These are phyloP conservation scores for Aplocera efformata DNA, from an alignment of 2,888 invertebrate genomes.

Conservation along the genomic window DNA sequence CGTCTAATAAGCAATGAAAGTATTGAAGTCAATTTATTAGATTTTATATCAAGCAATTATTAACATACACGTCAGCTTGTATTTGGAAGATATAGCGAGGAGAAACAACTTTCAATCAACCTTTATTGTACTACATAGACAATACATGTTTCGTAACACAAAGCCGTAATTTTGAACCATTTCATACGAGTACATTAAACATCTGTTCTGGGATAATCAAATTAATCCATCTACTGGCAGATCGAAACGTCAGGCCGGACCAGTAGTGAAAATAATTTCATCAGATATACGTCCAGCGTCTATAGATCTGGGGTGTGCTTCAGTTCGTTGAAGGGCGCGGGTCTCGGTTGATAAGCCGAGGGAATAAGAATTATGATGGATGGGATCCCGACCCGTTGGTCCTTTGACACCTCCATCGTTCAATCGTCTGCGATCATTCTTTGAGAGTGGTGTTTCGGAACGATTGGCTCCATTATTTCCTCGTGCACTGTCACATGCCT, in stretches of 20 bases:
- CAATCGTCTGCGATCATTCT: slow-evolving; percentile 70
- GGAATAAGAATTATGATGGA: slow-evolving; percentile 66
- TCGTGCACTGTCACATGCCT: slow-evolving; percentile 39
- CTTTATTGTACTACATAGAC: too few species aligned
- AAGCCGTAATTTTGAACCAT: slow-evolving; percentile 5
- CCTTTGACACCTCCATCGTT: slow-evolving; percentile 73
- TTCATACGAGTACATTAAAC: slow-evolving; percentile 40
- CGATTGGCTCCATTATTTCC: slow-evolving; percentile 68
- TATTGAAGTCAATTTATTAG: too few species aligned
- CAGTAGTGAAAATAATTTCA: slow-evolving; percentile 74
- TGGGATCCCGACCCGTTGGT: slow-evolving; percentile 64
- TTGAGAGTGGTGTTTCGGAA: slow-evolving; percentile 55
- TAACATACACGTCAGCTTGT: too few species aligned
- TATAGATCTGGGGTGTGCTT: slow-evolving; percentile 30
- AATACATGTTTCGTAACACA: too few species aligned
- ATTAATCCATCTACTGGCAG: slow-evolving; percentile 78
- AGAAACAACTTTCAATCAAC: too few species aligned
- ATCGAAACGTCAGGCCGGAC: slow-evolving; percentile 76
- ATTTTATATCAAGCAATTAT: too few species aligned
- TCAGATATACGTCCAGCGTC: slow-evolving; percentile 41
- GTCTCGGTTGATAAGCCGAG: slow-evolving; percentile 41
- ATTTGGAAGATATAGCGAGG: too few species aligned
- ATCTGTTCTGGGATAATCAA: slow-evolving; percentile 75
- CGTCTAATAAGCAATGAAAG: too few species aligned
- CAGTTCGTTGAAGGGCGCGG: slow-evolving; percentile 15